Evolutionary conservation across 2,797 vertebrate species (phyloP).

Genomic region (Morus bassanus): DNA sequence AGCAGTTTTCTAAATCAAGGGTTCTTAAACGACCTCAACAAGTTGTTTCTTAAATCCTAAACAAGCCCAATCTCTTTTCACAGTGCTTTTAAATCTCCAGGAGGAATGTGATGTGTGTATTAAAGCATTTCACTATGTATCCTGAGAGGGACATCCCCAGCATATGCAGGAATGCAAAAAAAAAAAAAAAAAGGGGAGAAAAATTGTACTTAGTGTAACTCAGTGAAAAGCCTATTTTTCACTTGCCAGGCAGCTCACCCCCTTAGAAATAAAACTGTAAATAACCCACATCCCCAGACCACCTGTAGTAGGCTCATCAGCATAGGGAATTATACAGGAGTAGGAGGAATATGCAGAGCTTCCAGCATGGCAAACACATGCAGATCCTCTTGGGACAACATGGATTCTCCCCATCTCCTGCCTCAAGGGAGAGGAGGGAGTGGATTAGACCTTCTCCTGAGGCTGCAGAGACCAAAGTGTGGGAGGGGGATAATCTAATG

Average conservation of each 20-base stretch:
- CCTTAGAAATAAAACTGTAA: background rate
- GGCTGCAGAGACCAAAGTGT: background rate
- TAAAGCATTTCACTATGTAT: background rate
- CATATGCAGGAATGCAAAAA: background rate
- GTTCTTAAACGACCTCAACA: background rate
- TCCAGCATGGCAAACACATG: background rate
- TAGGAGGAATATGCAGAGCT: background rate
- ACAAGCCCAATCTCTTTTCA: background rate
- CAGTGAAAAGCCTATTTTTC: background rate
- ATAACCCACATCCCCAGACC: background rate
- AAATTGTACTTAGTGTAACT: background rate
- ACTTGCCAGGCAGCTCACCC: background rate
- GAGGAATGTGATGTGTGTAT: background rate
- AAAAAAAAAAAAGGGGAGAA: background rate
- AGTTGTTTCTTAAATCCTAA: background rate
- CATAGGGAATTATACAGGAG: background rate
- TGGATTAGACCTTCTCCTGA: background rate
- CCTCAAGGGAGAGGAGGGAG: background rate
- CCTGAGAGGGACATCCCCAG: background rate
- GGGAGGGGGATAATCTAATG: background rate
- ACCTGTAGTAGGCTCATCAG: background rate
- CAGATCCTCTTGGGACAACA: background rate
- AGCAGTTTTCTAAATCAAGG: background rate
- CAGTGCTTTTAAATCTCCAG: background rate
- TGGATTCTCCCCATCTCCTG: background rate